phyloP scores from a whole-genome alignment of 2,113 vertebrate species.

The Eleginops maclovinus region DNA sequence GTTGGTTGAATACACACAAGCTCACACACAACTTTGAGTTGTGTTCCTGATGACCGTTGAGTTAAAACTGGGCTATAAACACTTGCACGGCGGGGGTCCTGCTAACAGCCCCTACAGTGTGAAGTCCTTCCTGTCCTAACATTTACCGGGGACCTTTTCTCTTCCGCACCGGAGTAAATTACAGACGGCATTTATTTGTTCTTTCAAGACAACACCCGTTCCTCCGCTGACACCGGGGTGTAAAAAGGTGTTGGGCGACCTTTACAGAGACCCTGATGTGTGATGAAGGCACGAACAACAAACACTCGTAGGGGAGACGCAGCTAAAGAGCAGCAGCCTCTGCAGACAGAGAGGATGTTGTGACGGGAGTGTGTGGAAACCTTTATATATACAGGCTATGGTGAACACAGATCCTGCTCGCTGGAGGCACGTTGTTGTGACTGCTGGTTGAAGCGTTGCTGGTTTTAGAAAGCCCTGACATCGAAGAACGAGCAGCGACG shows the following conservation, averaged over 20 bases:
- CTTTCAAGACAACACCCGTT: constrained; percentile 5
- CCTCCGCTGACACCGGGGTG: constrained; percentile 22
- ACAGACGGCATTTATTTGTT: constrained; percentile 33
- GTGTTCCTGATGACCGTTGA: too few relatives aligned
- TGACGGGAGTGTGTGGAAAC: constrained; percentile 52
- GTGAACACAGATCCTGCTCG: too few relatives aligned
- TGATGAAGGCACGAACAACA: constrained; percentile 56
- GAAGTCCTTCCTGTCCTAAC: neutral
- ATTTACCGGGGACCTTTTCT: constrained; percentile 30
- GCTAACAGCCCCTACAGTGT: neutral
- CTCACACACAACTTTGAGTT: too few relatives aligned
- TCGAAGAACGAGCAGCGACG: too few relatives aligned
- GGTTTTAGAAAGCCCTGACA: too few relatives aligned
- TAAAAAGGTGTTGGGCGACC: constrained; percentile 48
- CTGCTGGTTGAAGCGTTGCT: too few relatives aligned
- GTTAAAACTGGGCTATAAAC: neutral
- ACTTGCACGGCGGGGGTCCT: neutral
- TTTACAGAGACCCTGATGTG: constrained; percentile 61
- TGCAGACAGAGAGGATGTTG: constrained; percentile 37
- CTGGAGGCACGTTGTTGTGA: too few relatives aligned
- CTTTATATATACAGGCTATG: too few relatives aligned
- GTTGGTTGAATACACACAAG: too few relatives aligned
- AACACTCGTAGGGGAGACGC: constrained; percentile 35
- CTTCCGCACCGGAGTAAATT: constrained; percentile 18
- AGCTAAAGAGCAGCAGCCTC: constrained; percentile 49